Evolutionary conservation across 2,113 vertebrate species (phyloP).

Genomic region (Albula goreensis): DNA sequence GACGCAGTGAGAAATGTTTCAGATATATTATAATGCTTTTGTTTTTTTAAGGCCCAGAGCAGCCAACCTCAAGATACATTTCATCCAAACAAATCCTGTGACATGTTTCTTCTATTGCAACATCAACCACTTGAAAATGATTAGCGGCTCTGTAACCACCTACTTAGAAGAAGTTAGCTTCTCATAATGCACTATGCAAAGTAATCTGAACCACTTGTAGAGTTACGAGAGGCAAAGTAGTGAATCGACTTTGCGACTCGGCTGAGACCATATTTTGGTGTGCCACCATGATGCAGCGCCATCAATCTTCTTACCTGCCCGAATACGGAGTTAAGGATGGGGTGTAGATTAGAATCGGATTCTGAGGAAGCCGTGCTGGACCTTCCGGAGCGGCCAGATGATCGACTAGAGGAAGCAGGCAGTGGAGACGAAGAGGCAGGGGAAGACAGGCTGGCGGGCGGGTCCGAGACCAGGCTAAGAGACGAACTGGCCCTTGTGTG

Average conservation of each 20-base stretch:
- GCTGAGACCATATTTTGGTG: neutral
- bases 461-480: conserved; percentile 40
- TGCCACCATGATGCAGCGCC: neutral
- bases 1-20: neutral
- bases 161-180: neutral
- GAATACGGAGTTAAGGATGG: conserved; percentile 89
- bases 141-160: neutral
- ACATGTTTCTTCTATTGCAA: neutral
- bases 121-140: neutral
- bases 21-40: neutral
- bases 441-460: conserved; percentile 50
- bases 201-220: neutral
- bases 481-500: conserved; percentile 39
- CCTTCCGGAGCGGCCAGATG: conserved; percentile 70
- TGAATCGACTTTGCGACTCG: neutral
- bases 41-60: neutral
- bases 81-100: neutral
- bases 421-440: conserved; percentile 66
- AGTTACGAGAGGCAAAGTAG: neutral
- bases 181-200: neutral
- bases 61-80: neutral
- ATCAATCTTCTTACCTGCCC: conserved; percentile 83
- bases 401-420: conserved; percentile 67
- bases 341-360: conserved; percentile 79
- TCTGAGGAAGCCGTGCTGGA: conserved; percentile 71